Percentiles rank a stretch among this genome's conserved stretches.
These are phyloP conservation scores for Elaphurus davidianus DNA, from an alignment of 2,113 vertebrate species.

Conservation along the genomic window DNA sequence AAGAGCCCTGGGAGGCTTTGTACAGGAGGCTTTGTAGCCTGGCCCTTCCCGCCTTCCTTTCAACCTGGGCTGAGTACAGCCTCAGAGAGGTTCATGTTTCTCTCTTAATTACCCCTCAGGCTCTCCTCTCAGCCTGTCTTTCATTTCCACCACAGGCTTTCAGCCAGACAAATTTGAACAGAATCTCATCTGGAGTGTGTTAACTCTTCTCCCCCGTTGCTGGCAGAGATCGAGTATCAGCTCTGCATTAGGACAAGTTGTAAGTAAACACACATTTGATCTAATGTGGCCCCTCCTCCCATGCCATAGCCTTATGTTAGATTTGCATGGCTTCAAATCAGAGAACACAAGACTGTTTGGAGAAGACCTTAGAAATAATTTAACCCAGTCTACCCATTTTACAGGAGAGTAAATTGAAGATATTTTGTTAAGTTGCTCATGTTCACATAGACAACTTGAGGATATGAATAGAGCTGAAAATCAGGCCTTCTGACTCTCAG, in stretches of 20 bases:
- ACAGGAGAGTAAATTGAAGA: neutral
- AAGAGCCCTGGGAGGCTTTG: neutral
- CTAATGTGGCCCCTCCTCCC: neutral
- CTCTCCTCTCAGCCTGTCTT: constrained; percentile 55
- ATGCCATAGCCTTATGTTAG: neutral
- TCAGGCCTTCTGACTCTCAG: neutral
- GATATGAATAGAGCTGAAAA: neutral
- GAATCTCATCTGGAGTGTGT: constrained; percentile 42
- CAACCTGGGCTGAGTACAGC: neutral
- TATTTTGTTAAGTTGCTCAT: neutral
- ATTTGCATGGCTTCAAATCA: neutral
- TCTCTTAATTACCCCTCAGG: neutral
- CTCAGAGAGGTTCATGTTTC: neutral
- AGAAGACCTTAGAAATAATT: neutral
- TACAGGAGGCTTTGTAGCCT: neutral
- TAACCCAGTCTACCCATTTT: neutral
- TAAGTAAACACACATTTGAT: constrained; percentile 50
- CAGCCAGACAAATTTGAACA: constrained; percentile 39
- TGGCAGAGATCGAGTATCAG: constrained; percentile 49
- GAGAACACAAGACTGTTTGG: neutral
- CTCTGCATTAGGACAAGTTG: constrained; percentile 47
- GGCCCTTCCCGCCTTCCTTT: neutral
- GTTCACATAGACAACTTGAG: neutral
- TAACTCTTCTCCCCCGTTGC: neutral
- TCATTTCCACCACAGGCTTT: constrained; percentile 11